Conservation (phyloP, 2,797 vertebrate genomes). For the Taeniopygia guttata region DNA sequence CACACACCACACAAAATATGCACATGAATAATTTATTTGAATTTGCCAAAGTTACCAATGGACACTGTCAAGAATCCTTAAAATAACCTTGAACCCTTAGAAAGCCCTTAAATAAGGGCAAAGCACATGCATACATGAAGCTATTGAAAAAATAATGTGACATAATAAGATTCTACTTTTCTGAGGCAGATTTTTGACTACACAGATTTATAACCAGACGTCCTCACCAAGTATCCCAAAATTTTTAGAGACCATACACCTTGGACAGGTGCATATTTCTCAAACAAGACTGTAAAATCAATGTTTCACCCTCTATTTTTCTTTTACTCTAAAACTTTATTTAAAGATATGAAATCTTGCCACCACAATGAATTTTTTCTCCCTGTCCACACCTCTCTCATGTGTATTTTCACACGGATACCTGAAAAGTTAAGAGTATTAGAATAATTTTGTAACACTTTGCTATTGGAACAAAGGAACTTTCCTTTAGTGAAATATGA, state of each 20-base stretch:
- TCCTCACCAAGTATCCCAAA: not conserved
- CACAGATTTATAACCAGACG: not conserved
- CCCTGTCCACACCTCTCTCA: not conserved
- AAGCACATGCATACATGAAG: not conserved
- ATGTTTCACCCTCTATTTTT: not conserved
- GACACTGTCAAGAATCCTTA: not conserved
- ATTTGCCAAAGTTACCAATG: not conserved
- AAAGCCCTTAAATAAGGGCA: not conserved
- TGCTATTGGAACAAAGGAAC: not conserved
- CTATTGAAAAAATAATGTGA: not conserved
- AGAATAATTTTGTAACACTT: not conserved
- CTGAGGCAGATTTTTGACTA: not conserved
- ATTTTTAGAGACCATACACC: not conserved
- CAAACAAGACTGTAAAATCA: not conserved
- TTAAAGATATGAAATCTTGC: not conserved
- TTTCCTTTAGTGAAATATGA: not conserved
- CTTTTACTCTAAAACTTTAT: not conserved
- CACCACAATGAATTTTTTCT: not conserved
- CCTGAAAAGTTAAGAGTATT: not conserved
- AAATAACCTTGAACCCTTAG: not conserved
- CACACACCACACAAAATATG: not conserved
- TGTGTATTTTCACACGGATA: not conserved
- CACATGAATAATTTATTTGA: rapidly evolving
- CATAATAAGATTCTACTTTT: not conserved
- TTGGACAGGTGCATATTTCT: not conserved